Percentiles rank a stretch among this genome's conserved stretches.
Conservation (phyloP, 2,888 invertebrate genomes). For the Aleiodes leptofemur region DNA sequence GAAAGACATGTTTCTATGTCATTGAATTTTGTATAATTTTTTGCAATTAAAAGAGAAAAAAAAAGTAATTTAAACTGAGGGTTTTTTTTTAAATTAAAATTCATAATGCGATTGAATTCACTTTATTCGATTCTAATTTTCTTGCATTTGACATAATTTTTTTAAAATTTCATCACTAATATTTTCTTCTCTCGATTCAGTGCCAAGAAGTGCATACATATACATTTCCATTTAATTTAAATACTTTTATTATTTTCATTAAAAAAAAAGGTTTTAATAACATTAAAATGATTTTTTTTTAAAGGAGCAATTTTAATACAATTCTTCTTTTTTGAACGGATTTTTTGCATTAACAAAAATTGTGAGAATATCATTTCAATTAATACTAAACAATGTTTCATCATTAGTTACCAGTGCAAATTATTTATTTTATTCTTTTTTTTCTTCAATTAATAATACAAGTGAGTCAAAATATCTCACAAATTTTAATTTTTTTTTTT, state of each 20-base stretch:
- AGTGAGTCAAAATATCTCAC: slow-evolving; percentile 37
- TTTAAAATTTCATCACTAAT: background rate
- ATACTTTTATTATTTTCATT: slow-evolving; percentile 26
- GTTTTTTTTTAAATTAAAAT: background rate
- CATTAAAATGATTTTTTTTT: background rate
- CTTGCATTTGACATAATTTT: slow-evolving; percentile 13
- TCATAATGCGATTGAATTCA: slow-evolving; percentile 26
- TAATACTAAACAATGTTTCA: slow-evolving; percentile 25
- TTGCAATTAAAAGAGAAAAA: background rate
- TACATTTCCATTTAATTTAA: slow-evolving; percentile 34
- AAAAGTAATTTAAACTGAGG: background rate
- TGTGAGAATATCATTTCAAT: slow-evolving; percentile 1
- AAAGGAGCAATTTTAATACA: slow-evolving; percentile 6
- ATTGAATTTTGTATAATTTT: background rate
- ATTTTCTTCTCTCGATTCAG: slow-evolving; percentile 20
- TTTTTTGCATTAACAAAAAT: background rate
- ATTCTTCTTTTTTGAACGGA: background rate
- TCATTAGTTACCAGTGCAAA: slow-evolving; percentile 45
- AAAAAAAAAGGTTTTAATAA: slow-evolving; percentile 12
- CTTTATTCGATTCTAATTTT: slow-evolving; percentile 33
- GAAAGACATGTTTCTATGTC: background rate
- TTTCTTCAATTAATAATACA: slow-evolving; percentile 21
- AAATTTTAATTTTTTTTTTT: slow-evolving; percentile 32
- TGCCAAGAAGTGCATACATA: slow-evolving; percentile 35
- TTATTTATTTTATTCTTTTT: slow-evolving; percentile 23